These are phyloP conservation scores for Oxyruncus cristatus DNA, from an alignment of 2,113 vertebrate species.

Conservation along the genomic window DNA sequence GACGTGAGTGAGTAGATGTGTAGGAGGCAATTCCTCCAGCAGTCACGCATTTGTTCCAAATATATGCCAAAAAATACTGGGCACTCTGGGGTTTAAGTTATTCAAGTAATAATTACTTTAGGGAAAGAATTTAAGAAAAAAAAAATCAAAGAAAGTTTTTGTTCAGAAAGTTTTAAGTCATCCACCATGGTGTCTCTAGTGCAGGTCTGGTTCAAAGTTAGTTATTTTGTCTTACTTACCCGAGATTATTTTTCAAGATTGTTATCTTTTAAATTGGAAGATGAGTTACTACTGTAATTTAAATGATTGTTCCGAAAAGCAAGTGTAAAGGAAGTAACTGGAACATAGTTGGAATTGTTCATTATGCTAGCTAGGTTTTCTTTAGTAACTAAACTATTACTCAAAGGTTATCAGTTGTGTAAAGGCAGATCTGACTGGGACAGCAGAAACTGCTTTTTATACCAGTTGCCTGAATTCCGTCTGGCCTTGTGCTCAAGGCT, in stretches of 20 bases:
- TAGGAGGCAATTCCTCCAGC: conserved; percentile 21
- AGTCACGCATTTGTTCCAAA: conserved; percentile 20
- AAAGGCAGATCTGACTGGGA: background rate
- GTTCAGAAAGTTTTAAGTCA: background rate
- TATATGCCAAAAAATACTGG: background rate
- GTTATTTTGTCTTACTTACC: background rate
- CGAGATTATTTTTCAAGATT: no score
- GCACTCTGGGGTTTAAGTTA: background rate
- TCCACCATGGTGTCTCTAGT: background rate
- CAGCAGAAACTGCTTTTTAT: background rate
- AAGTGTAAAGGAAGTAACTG: background rate
- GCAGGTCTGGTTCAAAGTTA: background rate
- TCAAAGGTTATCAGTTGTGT: background rate
- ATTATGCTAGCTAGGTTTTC: background rate
- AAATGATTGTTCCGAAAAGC: background rate
- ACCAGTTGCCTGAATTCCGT: background rate
- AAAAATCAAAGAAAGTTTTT: background rate
- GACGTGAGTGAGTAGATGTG: background rate
- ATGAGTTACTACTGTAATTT: background rate
- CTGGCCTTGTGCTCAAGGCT: background rate
- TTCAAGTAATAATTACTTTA: background rate
- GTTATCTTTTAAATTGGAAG: background rate
- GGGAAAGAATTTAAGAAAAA: background rate
- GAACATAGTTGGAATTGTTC: background rate
- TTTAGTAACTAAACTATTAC: background rate